Percentiles rank a stretch among this genome's conserved stretches.
Evolutionary conservation across 2,888 invertebrate species (phyloP).

Genomic region (Bombylius major): DNA sequence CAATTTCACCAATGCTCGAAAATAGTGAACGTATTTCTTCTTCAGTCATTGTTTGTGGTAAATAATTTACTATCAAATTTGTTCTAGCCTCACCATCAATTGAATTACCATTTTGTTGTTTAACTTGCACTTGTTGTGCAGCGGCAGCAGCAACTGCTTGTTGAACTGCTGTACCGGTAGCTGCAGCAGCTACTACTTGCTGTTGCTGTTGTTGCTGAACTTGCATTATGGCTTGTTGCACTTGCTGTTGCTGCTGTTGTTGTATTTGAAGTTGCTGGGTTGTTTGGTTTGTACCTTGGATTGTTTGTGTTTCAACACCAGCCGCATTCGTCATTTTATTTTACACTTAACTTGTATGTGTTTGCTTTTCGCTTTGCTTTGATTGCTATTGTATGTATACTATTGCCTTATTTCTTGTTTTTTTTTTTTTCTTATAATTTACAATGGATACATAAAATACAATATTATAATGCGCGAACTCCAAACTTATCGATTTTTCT

Average conservation of each 20-base stretch:
- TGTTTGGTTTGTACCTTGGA: conserved; percentile 17
- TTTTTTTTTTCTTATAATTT: no score
- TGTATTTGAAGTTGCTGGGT: conserved; percentile 26
- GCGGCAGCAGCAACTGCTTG: conserved; percentile 13
- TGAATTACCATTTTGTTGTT: conserved; percentile 46
- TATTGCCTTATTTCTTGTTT: no score
- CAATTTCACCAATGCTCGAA: conserved; percentile 97
- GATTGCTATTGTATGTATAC: no score
- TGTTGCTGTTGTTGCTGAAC: conserved; percentile 5
- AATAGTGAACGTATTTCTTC: conserved; percentile 97
- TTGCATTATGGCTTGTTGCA: conserved; percentile 13
- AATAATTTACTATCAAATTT: conserved; percentile 98
- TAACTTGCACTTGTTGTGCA: conserved; percentile 31
- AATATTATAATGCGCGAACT: no score
- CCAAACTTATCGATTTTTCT: no score
- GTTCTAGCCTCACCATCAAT: conserved; percentile 72
- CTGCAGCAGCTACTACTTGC: conserved; percentile 12
- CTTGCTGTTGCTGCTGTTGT: conserved; percentile 14
- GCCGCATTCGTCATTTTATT: conserved; percentile 32
- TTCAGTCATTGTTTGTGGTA: conserved; percentile 99
- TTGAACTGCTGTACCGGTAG: conserved; percentile 12
- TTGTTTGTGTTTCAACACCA: conserved; percentile 20
- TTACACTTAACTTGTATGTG: conserved; percentile 10
- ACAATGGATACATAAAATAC: no score
- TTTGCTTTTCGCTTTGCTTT: no score